Evolutionary conservation across 2,797 vertebrate genomes (phyloP), one percentile per base, ranked within the genome.

Genomic region (Manis pentadactyla): DNA sequence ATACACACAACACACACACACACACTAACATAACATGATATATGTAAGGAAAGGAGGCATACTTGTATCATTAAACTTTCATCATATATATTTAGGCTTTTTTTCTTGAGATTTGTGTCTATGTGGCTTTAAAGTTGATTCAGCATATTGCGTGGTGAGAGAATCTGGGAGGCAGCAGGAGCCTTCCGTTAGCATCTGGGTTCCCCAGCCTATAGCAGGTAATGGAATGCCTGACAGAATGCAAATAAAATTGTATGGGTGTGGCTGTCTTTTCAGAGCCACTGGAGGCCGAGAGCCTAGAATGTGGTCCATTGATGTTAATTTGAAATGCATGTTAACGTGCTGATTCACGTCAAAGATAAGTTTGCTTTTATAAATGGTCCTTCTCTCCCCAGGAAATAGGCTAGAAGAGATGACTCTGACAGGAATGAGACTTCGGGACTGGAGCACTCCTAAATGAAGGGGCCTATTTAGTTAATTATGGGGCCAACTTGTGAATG

Each of bases 381-480:
- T 66, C n/a, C 94, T 94, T 85, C 71, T 94, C 53, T 91, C 83
- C 55, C 46, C 74, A 94, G 82, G 92, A 96, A 92, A 95, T 73
- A 96, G 90, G n/a, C 93, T 93, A 23, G 79, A 96, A 96, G 90
- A 93, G 93, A 97, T 96, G 88, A 87, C 53, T 90, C 88, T 87
- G 89, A 87, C 93, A 96, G 89, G 59, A 96, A 42, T 75, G 88
- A 94, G 79, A 93, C 86, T 96, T 94, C 49, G 84, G 68, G 73
- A 53, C 81, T 71, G n/a, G 92, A 39, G 88, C 73, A 96, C 59
- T 95, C 71, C 51, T 97, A 96, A 95, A 94, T 97, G 95, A 97
- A 97, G 95, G 95, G 61, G 79, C 75, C 94, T 97, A 95, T 95
- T 97, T 96, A 97, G 88, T 95, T 97, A 97, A 96, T 97, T 97